Evolutionary conservation across 1,140 invertebrate genomes (phyloP).

Genomic region (Tetramorium alpestre): DNA sequence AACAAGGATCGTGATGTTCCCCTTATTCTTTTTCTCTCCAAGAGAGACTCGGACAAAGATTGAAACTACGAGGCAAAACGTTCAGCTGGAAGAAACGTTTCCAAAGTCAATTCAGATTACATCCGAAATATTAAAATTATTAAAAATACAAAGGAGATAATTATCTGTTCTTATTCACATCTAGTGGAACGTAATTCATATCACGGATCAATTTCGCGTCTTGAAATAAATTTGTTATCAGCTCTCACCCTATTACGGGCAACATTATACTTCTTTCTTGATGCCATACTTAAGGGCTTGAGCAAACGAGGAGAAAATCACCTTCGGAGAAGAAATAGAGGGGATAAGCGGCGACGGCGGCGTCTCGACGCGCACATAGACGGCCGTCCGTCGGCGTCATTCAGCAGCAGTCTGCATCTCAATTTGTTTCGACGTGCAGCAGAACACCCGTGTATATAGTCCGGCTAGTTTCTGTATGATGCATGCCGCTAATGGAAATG

Average conservation of each 20-base stretch:
- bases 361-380: conserved; percentile 12
- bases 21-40: neutral
- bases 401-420: conserved; percentile 44
- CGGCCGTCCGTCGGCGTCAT: conserved; percentile 18
- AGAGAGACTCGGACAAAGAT: no score
- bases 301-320: conserved; percentile 19
- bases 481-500: conserved; percentile 68
- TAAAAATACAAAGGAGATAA: neutral
- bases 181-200: neutral
- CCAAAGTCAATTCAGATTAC: neutral
- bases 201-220: neutral
- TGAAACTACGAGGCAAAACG: neutral
- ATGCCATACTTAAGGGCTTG: neutral
- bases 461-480: conserved; percentile 59
- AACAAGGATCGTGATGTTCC: neutral
- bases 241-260: neutral
- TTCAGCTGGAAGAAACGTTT: neutral
- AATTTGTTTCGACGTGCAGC: conserved; percentile 54
- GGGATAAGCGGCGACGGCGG: neutral
- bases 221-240: neutral
- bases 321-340: neutral
- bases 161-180: neutral
- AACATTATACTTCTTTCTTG: neutral
- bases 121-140: neutral
- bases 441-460: conserved; percentile 30